Percentiles rank a stretch among this genome's conserved stretches.
These are phyloP conservation scores for Anthophora plumipes DNA, from an alignment of 2,888 invertebrate species.

Conservation along the genomic window DNA sequence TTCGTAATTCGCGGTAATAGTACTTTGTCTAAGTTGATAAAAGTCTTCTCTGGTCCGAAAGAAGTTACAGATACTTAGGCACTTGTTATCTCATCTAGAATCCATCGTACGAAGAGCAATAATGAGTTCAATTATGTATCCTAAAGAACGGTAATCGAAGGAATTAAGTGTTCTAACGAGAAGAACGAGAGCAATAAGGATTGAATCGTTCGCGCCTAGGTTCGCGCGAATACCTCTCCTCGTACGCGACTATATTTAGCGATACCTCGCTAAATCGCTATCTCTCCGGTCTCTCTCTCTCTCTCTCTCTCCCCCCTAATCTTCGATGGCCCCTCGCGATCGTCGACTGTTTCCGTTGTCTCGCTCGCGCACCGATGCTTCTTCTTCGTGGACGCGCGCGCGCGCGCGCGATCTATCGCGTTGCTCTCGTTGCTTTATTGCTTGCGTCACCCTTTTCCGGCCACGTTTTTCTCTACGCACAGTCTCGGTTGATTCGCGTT, in stretches of 20 bases:
- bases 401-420: conserved; percentile 26
- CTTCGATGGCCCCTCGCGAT: not conserved
- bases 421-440: conserved; percentile 62
- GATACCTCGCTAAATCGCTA: too few species aligned
- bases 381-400: too few species aligned
- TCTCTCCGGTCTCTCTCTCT: too few species aligned
- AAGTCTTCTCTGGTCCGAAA: conserved; percentile 84
- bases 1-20: conserved; percentile 73
- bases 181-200: conserved; percentile 61
- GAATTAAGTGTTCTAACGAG: conserved; percentile 54
- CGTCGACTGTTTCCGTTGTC: not conserved
- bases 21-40: conserved; percentile 81
- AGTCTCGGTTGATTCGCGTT: not conserved
- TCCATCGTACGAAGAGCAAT: conserved; percentile 77
- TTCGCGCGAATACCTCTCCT: not conserved
- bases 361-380: not conserved
- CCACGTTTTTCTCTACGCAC: too few species aligned
- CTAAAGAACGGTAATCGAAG: conserved; percentile 63
- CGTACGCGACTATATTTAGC: not conserved
- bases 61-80: conserved; percentile 84
- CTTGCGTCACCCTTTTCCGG: conserved; percentile 30
- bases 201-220: conserved; percentile 26
- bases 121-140: conserved; percentile 71
- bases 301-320: too few species aligned
- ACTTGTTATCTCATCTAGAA: conserved; percentile 83